Evolutionary conservation across 2,888 invertebrate genomes (phyloP).

Genomic region (Parascotia fuliginaria): DNA sequence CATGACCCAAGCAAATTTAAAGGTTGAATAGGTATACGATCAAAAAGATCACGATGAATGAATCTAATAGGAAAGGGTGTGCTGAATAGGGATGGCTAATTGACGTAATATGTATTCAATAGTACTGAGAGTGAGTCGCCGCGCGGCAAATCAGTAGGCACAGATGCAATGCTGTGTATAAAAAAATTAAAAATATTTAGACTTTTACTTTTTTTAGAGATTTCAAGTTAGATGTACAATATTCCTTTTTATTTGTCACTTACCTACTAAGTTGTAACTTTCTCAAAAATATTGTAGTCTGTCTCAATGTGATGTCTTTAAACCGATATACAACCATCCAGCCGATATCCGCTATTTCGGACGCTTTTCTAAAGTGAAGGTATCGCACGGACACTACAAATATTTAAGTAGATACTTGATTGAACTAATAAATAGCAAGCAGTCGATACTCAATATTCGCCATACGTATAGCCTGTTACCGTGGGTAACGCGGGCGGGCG

Average conservation of each 20-base stretch:
- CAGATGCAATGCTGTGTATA: constrained; percentile 18
- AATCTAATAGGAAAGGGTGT: constrained; percentile 26
- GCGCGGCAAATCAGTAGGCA: constrained; percentile 10
- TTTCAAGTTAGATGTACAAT: no score
- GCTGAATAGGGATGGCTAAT: constrained; percentile 31
- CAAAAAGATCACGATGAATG: constrained; percentile 29
- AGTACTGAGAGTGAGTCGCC: constrained; percentile 21
- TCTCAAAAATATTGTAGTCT: no score
- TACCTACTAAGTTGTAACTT: no score
- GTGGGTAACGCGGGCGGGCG: neutral
- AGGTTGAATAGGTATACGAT: constrained; percentile 14
- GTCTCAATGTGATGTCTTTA: no score
- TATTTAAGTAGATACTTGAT: neutral
- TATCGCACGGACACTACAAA: no score
- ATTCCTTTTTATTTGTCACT: no score
- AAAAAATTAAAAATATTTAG: constrained; percentile 26
- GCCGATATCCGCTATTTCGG: no score
- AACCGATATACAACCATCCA: no score
- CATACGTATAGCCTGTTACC: constrained; percentile 6
- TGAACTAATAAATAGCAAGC: neutral
- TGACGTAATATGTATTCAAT: constrained; percentile 23
- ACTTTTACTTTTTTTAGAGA: constrained; percentile 12
- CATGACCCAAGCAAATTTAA: constrained; percentile 5
- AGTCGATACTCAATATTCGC: constrained; percentile 11
- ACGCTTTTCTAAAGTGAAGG: no score